Conservation (phyloP, 1,140 invertebrate genomes). For the Drosophila orena region DNA sequence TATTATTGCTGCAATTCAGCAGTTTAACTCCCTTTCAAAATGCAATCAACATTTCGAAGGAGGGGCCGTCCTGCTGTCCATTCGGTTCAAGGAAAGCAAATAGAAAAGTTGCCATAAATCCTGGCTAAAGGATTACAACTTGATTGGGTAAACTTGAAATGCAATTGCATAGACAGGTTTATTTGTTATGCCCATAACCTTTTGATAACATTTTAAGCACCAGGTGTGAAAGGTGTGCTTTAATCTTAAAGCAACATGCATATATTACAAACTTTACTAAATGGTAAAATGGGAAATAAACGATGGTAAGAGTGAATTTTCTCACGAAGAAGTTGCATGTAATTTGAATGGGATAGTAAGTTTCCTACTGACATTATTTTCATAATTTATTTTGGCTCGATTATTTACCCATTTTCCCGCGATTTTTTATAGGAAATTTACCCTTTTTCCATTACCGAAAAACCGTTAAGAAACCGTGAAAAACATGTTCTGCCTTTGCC, state of each 20-base stretch:
- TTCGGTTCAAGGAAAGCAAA: constrained; percentile 22
- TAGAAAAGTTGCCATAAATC: constrained; percentile 21
- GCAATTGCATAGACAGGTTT: constrained; percentile 20
- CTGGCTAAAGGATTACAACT: constrained; percentile 24
- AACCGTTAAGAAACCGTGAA: constrained; percentile 27
- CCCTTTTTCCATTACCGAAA: constrained; percentile 21
- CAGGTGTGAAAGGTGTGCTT: too few relatives aligned
- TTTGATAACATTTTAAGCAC: neutral
- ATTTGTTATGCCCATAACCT: neutral
- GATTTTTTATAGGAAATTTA: constrained; percentile 25
- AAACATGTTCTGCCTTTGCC: constrained; percentile 32
- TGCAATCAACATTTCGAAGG: constrained; percentile 56
- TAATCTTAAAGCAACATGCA: too few relatives aligned
- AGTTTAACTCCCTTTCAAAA: constrained; percentile 54
- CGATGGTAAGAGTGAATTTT: neutral
- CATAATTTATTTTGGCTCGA: constrained; percentile 1
- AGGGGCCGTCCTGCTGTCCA: constrained; percentile 21
- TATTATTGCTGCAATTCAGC: constrained; percentile 82
- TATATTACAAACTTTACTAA: too few relatives aligned
- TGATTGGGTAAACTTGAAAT: constrained; percentile 12
- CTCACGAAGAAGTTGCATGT: neutral
- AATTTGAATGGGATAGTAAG: neutral
- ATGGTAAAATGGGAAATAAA: too few relatives aligned
- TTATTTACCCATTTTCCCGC: neutral
- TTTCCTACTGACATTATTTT: neutral